Conservation (phyloP, 2,113 vertebrate genomes). For the Carassius carassius region DNA sequence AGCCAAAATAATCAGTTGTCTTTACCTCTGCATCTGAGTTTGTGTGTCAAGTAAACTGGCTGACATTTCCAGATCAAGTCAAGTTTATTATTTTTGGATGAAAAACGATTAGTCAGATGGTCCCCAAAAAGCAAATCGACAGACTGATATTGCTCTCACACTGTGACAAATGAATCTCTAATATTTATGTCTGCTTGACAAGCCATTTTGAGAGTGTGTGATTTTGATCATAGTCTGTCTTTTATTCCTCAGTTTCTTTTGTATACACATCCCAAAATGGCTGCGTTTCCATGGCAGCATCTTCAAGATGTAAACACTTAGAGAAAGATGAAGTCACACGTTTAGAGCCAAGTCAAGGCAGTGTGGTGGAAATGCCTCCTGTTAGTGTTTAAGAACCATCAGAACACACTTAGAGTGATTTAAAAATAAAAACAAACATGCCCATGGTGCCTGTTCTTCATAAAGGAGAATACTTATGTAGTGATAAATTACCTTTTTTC, state of each 20-base stretch:
- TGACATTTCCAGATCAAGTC: conserved; percentile 6
- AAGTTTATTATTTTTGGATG: conserved; percentile 20
- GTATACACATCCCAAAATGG: conserved; percentile 21
- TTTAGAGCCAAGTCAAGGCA: conserved; percentile 22
- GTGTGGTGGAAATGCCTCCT: conserved; percentile 7
- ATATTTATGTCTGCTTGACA: neutral
- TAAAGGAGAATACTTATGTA: neutral
- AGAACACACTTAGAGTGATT: conserved; percentile 1
- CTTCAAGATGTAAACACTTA: conserved; percentile 33
- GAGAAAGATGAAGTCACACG: conserved; percentile 26
- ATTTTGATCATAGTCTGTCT: conserved; percentile 10
- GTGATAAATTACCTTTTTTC: neutral
- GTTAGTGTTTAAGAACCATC: neutral
- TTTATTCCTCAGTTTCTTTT: conserved; percentile 18
- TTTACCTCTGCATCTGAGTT: conserved; percentile 11
- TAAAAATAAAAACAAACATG: conserved; percentile 16
- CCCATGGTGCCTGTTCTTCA: neutral
- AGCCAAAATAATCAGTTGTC: conserved; percentile 29
- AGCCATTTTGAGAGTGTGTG: neutral
- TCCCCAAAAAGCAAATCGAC: conserved; percentile 20
- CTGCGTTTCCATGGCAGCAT: conserved; percentile 25
- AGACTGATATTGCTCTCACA: conserved; percentile 14
- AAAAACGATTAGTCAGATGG: conserved; percentile 4
- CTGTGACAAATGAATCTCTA: neutral
- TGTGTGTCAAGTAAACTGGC: neutral